These are phyloP conservation scores for Hirundichthys speculiger DNA, from an alignment of 2,113 vertebrate genomes.

Conservation along the genomic window DNA sequence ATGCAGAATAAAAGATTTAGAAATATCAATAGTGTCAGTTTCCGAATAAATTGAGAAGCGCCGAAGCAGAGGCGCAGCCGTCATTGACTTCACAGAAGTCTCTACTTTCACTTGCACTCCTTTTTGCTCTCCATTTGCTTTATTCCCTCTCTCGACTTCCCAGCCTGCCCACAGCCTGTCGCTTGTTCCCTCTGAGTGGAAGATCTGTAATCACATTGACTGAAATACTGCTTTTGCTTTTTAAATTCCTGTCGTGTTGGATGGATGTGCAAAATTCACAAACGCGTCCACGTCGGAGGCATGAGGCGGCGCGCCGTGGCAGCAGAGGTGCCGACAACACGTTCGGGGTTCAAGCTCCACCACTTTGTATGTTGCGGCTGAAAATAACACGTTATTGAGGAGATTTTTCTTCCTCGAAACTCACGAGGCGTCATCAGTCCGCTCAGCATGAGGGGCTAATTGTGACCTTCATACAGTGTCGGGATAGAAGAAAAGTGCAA, in stretches of 20 bases:
- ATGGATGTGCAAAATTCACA: neutral
- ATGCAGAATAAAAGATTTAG: slow-evolving; percentile 49
- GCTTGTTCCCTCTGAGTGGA: slow-evolving; percentile 23
- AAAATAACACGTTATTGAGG: slow-evolving; percentile 26
- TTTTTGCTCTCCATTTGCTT: slow-evolving; percentile 7
- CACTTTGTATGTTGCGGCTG: neutral
- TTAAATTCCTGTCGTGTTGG: neutral
- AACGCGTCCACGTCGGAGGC: neutral
- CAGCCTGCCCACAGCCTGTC: slow-evolving; percentile 45
- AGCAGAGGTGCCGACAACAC: slow-evolving; percentile 16
- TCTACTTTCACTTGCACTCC: slow-evolving; percentile 47
- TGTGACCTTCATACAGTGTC: slow-evolving; percentile 7
- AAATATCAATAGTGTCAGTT: slow-evolving; percentile 48
- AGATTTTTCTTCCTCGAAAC: slow-evolving; percentile 9
- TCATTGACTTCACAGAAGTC: slow-evolving; percentile 55
- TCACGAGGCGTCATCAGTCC: neutral
- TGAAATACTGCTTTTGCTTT: slow-evolving; percentile 13
- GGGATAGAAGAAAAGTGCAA: neutral
- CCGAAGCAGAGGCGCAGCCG: slow-evolving; percentile 29
- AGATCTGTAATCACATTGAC: slow-evolving; percentile 17
- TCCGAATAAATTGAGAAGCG: slow-evolving; percentile 48
- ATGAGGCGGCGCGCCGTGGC: neutral
- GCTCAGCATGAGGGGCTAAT: neutral
- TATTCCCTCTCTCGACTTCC: neutral
- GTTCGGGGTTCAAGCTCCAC: neutral